Base-by-base conservation (phyloP, 2,797 vertebrate species). In the Crocidura indochinensis region DNA sequence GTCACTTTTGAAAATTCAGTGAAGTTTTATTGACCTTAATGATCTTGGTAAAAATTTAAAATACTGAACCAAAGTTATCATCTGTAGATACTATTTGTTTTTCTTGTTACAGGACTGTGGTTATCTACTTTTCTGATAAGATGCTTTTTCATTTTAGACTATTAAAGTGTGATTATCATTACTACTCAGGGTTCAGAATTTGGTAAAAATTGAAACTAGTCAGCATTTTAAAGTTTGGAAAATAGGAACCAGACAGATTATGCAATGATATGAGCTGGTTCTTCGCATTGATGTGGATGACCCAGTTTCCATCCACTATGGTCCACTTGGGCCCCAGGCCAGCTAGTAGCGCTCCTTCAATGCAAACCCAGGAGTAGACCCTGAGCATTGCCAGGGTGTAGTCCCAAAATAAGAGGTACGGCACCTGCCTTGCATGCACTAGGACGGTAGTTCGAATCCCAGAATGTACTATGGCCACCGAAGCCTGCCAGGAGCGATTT, bases 141-240 rank as follows among this genome's bases (percentile, higher is more conserved):
- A 62, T 85, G 8, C 60, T 76, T 74, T 93, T 38, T 79, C 19
- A 75, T 87, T 29, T 51, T 8, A 27, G 8, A 56, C 79, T 75
- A n/a, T n/a, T 82, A 65, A 91, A 87, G 31, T 77, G 73, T 71
- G 44, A 83, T 20, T 90, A 51, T 73, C 79, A 75, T 88, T 81
- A 76, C 75, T 91, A 77, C 20, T 74, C 51, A 65, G 2, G 83
- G 11, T 76, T 92, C 60, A 90, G 74, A 88, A 84, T 76, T 86
- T 75, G 17, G 62, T 84, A 74, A 90, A 88, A 91, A 84, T 49
- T 91, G 3, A 75, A 85, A 77, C 38, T 22, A 49, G 1, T 79
- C 65, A 83, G 11, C 44, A 27, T 69, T 71, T 91, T 76, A 85
- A 46, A 91, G 75, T 49, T 71, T 3, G 53, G 22, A 0, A 27